Percentiles rank a stretch among this genome's conserved stretches.
These are phyloP conservation scores for Scrobipalpa atriplicella DNA, from an alignment of 2,888 invertebrate species.

Conservation along the genomic window DNA sequence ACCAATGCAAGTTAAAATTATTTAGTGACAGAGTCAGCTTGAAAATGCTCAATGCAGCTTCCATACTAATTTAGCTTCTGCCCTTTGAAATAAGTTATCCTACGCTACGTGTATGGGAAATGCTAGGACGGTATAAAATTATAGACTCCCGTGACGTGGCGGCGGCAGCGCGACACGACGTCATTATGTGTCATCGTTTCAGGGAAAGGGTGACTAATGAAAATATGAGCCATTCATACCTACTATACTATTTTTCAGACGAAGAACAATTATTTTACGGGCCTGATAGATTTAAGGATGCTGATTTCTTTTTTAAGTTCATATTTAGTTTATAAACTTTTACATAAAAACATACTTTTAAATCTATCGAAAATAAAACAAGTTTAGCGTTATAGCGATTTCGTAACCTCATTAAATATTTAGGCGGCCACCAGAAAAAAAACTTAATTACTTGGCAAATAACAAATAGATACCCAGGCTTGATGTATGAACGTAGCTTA, in stretches of 20 bases:
- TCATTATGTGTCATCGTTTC: constrained; percentile 5
- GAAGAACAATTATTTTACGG: no score
- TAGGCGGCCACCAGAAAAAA: constrained; percentile 2
- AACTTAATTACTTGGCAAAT: constrained; percentile 13
- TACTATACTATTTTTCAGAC: not conserved
- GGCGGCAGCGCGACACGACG: not conserved
- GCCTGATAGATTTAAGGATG: no score
- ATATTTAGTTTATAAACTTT: no score
- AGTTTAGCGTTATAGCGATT: not conserved
- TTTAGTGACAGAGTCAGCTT: no score
- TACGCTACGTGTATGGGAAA: no score
- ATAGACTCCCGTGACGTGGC: not conserved
- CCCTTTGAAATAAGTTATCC: no score
- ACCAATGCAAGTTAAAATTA: no score
- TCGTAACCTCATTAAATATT: constrained; percentile 2
- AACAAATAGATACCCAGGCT: not conserved
- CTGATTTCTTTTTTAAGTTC: no score
- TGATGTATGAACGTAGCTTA: constrained; percentile 12
- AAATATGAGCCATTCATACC: no score
- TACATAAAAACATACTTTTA: not conserved
- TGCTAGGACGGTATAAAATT: not conserved
- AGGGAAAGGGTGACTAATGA: constrained; percentile 20
- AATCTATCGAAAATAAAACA: not conserved
- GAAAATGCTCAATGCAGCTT: no score
- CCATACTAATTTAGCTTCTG: no score